phyloP scores from a whole-genome alignment of 2,113 vertebrate genomes.

The Bostrychus sinensis region DNA sequence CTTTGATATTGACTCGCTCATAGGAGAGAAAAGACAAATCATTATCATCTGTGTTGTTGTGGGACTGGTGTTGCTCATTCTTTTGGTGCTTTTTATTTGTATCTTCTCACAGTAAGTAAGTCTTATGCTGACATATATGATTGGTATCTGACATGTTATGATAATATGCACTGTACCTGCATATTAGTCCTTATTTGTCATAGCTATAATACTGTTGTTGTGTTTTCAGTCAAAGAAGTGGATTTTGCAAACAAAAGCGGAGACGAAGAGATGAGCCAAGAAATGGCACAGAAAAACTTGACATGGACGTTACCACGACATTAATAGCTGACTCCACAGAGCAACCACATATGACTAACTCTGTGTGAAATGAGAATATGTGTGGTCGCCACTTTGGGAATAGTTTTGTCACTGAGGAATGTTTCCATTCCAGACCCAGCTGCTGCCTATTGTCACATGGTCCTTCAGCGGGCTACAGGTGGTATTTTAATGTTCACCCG shows the following conservation, averaged over 20 bases:
- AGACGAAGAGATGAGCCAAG: slow-evolving; percentile 47
- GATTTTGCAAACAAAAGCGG: slow-evolving; percentile 31
- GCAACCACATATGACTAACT: slow-evolving; percentile 11
- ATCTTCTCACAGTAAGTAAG: slow-evolving; percentile 83
- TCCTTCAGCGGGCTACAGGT: neutral
- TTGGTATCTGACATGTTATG: neutral
- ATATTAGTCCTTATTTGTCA: neutral
- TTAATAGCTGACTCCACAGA: slow-evolving; percentile 29
- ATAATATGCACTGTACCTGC: neutral
- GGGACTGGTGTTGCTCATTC: slow-evolving; percentile 78
- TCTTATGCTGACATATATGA: too few relatives aligned
- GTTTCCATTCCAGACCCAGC: slow-evolving; percentile 10
- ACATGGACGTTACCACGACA: slow-evolving; percentile 39
- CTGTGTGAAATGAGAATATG: slow-evolving; percentile 44
- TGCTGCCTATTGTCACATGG: slow-evolving; percentile 39
- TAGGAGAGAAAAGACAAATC: slow-evolving; percentile 71
- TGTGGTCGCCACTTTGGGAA: neutral
- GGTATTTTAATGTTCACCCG: neutral
- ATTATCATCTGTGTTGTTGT: slow-evolving; percentile 79
- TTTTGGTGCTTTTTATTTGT: slow-evolving; percentile 81
- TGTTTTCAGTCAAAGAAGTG: slow-evolving; percentile 54
- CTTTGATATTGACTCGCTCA: slow-evolving; percentile 72
- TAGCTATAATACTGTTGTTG: neutral
- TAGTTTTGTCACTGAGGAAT: slow-evolving; percentile 28
- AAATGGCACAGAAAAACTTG: slow-evolving; percentile 64